These are phyloP conservation scores for Chlorops oryzae DNA, from an alignment of 1,140 invertebrate species.

Conservation along the genomic window DNA sequence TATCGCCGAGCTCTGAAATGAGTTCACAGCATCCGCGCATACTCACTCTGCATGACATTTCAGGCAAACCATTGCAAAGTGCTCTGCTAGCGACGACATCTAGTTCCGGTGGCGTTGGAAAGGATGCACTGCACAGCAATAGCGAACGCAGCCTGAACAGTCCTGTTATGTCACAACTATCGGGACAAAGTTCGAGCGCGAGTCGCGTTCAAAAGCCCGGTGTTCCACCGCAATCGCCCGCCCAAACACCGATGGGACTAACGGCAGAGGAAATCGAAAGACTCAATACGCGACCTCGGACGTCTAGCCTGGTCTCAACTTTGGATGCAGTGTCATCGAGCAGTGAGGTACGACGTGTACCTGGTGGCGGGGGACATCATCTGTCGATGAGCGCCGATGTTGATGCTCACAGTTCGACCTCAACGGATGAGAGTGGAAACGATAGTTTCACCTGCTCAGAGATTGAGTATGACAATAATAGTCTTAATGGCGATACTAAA, in stretches of 20 bases:
- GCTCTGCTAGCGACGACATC: constrained; percentile 81
- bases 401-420: constrained; percentile 74
- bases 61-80: constrained; percentile 83
- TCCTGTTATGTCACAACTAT: constrained; percentile 83
- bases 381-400: constrained; percentile 58
- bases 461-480: constrained; percentile 92
- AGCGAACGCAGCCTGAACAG: constrained; percentile 85
- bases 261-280: constrained; percentile 90
- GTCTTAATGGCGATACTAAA: constrained; percentile 68
- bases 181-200: constrained; percentile 72
- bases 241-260: constrained; percentile 67
- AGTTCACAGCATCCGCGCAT: constrained; percentile 87
- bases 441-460: constrained; percentile 97
- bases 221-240: constrained; percentile 56
- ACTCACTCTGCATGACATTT: constrained; percentile 86
- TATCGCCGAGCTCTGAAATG: constrained; percentile 87
- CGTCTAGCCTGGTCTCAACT: constrained; percentile 84
- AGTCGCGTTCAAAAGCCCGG: constrained; percentile 58
- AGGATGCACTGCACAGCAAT: constrained; percentile 77
- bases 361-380: constrained; percentile 58
- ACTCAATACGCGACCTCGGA: constrained; percentile 76
- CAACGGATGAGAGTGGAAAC: constrained; percentile 90
- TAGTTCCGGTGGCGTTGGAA: constrained; percentile 72
- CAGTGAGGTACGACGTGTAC: constrained; percentile 72
- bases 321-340: constrained; percentile 87